Base-by-base conservation (phyloP, 2,888 invertebrate species). In the Sthenelais limicola region DNA sequence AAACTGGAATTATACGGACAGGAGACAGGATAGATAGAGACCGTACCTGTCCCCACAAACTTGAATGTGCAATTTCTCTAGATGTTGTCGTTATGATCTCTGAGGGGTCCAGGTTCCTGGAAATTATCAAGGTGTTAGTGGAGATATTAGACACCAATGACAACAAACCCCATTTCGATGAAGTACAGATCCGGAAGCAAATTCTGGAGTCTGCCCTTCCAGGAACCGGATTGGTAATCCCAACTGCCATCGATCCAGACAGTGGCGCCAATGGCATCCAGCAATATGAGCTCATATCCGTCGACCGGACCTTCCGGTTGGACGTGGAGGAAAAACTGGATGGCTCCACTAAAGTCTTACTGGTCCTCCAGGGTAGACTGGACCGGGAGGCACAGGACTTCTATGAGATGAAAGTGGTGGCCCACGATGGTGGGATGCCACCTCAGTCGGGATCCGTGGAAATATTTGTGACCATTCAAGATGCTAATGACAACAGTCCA, bases 401-500 rank as follows among this genome's bases (percentile, higher is more conserved):
- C 5, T 79, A 78, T 66, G 47, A 69, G 35, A 38, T 79, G 48
- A 66, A 73, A 58, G 35, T 79, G 15, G 71, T 72, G 12, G 79
- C 78, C 15, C 38, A 56, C 1, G 79, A 79, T 12, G 79, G 77
- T 0, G 68, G 71, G 48, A 43, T 28, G 7, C 77, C 78, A 0
- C 49, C 74, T 4, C 54, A 70, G 21, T 74, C 76, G 1, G 79
- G 79, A 0, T 74, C 75, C 7, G 58, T 79, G 24, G 68, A 75
- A 18, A 58, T 79, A 9, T 66, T 52, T 28, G 52, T 79, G 28
- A 58, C 35, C 21, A 74, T 79, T 21, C 48, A 73, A 24, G 78
- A 78, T 67, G 77, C 77, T 9, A 78, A 78, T 47, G 78, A 78
- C 56, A 75, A 78, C 66, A 58, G 67, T 28, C 78, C 78, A 4